Evolutionary conservation across 2,113 vertebrate species (phyloP), one percentile per base, ranked within the genome.

Genomic region (Sander vitreus): DNA sequence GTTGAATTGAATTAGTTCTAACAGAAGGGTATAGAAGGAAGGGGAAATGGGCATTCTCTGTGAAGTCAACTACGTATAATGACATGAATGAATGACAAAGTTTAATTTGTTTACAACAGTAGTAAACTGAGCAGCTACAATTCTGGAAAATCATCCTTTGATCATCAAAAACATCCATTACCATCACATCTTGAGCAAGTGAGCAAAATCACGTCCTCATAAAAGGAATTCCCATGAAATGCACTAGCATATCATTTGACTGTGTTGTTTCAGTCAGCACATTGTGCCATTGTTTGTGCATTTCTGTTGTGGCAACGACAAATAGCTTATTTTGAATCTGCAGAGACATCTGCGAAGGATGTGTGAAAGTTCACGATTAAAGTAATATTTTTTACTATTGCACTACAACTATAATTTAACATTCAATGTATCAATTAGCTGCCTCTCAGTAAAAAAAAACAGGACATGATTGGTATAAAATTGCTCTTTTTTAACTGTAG

Each of bases 331-430:
- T 83, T 23, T 57, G 12, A 70, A 68, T 65, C 4, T 53, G 64
- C 51, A 54, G 25, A 55, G 25, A 65, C 5, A 1, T 30, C 14
- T 45, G 11, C 30, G 23, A 78, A 16, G 30, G 19, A 81, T 8
- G 71, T 89, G 77, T 86, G 73, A 82, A 58, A 54, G 60, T 14
- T 10, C 10, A 9, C 27, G 36, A 30, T 48, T 21, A 7, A 59
- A 14, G 45, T 43, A 14, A 16, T 12, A 58, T 16, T 65, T 75
- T 47, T 47, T 19, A 21, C 6, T 47, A 43, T 43, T 11, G 39
- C 39, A 43, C 9, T 11, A 43, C 39, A 43, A 43, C 2, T 43
- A 3, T 68, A 13, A 36, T 8, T 6, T 19, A 71, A 65, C 25
- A 47, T 68, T n/a, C 4, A 48, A 13, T 23, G n/a, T 7, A 51